A percentile compares a stretch with the other conserved stretches of the same genome.
Evolutionary conservation across 1,140 invertebrate genomes (phyloP).

Genomic region (Conus betulinus): DNA sequence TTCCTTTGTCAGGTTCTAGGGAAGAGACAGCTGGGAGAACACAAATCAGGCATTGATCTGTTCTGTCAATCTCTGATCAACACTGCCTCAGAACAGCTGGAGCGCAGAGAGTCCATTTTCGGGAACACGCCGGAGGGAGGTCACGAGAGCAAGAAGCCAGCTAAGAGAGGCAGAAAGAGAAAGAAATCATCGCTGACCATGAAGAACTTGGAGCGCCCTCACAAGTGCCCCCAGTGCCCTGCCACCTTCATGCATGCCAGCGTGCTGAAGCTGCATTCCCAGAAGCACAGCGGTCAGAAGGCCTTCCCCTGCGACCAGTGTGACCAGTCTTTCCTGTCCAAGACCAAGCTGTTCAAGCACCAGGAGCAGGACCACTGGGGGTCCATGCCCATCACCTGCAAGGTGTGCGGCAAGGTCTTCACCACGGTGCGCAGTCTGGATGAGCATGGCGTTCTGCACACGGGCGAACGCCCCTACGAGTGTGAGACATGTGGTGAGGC

Average conservation of each 20-base stretch:
- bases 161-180: neutral
- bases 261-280: conserved; percentile 5
- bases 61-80: neutral
- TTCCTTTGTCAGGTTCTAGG: neutral
- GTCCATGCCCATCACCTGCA: conserved; percentile 4
- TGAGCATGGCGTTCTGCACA: neutral
- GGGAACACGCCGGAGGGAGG: too few species aligned
- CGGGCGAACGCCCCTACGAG: neutral
- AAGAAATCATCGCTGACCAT: neutral
- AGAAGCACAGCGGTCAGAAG: conserved; percentile 5
- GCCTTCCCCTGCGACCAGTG: conserved; percentile 15
- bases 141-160: neutral
- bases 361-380: conserved; percentile 17
- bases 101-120: too few species aligned
- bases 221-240: neutral
- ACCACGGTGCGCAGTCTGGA: neutral
- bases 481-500: neutral
- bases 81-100: neutral
- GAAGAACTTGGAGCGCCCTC: neutral
- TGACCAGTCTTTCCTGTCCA: conserved; percentile 6
- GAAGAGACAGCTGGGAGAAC: neutral
- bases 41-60: neutral
- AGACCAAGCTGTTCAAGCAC: neutral
- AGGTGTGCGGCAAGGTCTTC: neutral
- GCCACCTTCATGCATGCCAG: neutral